These are phyloP conservation scores for Bombus turneri DNA, from an alignment of 1,140 invertebrate species.

Conservation along the genomic window DNA sequence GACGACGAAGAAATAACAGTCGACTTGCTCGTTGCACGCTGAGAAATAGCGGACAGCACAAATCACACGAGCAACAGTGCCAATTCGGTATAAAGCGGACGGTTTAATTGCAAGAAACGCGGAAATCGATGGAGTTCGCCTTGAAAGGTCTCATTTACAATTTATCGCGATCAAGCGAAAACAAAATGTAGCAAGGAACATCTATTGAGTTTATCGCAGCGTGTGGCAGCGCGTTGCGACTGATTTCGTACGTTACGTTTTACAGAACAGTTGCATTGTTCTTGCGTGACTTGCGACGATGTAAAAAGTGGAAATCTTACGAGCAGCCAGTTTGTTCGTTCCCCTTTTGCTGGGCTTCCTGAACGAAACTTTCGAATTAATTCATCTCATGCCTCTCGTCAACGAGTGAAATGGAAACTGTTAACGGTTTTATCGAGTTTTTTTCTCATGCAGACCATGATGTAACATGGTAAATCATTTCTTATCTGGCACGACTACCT, in stretches of 20 bases:
- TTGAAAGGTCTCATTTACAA: constrained; percentile 5
- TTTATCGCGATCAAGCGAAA: constrained; percentile 7
- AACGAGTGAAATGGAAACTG: not conserved
- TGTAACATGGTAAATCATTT: not conserved
- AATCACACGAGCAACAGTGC: not conserved
- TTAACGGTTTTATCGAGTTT: not conserved
- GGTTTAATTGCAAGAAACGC: constrained; percentile 30
- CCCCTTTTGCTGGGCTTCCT: not conserved
- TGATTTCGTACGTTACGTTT: constrained; percentile 20
- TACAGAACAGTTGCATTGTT: constrained; percentile 8
- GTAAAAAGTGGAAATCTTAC: constrained; percentile 3
- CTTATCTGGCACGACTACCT: not conserved
- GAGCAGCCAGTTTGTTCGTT: not conserved
- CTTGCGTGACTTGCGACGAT: not conserved
- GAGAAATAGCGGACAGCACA: not conserved
- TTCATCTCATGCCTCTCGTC: not conserved
- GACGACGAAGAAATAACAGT: not conserved
- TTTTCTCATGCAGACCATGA: not conserved
- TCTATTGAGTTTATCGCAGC: constrained; percentile 22
- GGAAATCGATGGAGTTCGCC: constrained; percentile 13
- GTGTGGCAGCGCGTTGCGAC: not conserved
- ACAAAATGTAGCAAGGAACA: constrained; percentile 4
- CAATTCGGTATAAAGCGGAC: not conserved
- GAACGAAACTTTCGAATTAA: constrained; percentile 3
- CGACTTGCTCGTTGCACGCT: not conserved